These are phyloP conservation scores for Rhinichthys osculus DNA, from an alignment of 2,797 vertebrate species.

Conservation along the genomic window DNA sequence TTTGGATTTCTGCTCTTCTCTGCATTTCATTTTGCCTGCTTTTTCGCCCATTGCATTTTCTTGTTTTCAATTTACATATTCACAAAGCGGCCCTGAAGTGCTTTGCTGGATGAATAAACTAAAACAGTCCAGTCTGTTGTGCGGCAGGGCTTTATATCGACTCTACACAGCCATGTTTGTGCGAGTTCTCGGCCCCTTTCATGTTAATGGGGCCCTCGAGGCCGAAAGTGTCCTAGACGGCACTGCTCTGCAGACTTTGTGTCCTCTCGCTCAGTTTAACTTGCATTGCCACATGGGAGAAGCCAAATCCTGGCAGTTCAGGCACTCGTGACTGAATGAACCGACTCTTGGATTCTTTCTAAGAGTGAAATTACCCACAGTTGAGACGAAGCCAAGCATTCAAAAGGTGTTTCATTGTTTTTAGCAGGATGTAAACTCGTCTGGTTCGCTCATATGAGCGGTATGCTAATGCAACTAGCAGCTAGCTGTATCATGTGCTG, in stretches of 20 bases:
- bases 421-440: not conserved
- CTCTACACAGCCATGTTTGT: constrained; percentile 35
- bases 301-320: constrained; percentile 35
- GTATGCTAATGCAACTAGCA: not conserved
- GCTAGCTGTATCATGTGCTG: not conserved
- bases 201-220: constrained; percentile 41
- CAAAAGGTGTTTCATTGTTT: constrained; percentile 19
- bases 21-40: constrained; percentile 5
- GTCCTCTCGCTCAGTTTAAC: constrained; percentile 38
- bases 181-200: constrained; percentile 32
- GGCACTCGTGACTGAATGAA: constrained; percentile 3
- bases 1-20: constrained; percentile 19
- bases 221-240: constrained; percentile 31
- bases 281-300: constrained; percentile 42
- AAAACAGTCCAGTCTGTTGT: constrained; percentile 44
- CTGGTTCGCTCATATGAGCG: not conserved
- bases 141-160: not conserved
- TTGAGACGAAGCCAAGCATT: not conserved
- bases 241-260: constrained; percentile 23
- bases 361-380: constrained; percentile 20
- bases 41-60: constrained; percentile 3
- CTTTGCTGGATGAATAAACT: constrained; percentile 32
- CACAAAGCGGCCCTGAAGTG: constrained; percentile 29
- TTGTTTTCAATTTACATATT: constrained; percentile 21
- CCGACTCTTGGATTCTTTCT: not conserved